Conservation (phyloP, 2,797 vertebrate genomes). For the Bovichtus variegatus region DNA sequence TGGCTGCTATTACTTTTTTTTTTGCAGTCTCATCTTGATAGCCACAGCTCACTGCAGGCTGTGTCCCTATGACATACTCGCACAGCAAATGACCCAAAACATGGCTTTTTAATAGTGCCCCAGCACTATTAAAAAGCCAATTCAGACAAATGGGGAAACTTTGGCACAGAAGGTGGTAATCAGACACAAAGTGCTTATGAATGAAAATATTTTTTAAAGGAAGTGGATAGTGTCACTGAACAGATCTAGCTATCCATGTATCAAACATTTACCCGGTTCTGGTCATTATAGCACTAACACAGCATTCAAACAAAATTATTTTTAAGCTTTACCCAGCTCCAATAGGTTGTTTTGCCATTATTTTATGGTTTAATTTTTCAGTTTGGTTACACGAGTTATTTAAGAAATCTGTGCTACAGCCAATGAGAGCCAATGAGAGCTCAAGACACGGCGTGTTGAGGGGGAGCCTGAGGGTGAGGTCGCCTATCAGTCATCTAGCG, state of each 20-base stretch:
- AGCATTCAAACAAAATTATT: not conserved
- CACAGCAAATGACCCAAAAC: conserved; percentile 73
- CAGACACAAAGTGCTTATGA: conserved; percentile 54
- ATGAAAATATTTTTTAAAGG: conserved; percentile 35
- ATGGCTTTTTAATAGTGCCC: conserved; percentile 4
- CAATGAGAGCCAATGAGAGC: no score
- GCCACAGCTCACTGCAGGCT: conserved; percentile 73
- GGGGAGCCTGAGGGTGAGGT: no score
- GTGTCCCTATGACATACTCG: conserved; percentile 66
- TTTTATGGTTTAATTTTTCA: not conserved
- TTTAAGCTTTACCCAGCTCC: not conserved
- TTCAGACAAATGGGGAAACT: conserved; percentile 69
- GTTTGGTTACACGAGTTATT: not conserved
- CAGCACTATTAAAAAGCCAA: conserved; percentile 66
- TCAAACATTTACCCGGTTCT: not conserved
- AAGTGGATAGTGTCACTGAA: not conserved
- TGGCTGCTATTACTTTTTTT: conserved; percentile 67
- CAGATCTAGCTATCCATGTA: conserved; percentile 4
- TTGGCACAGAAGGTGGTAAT: conserved; percentile 51
- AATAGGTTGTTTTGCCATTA: not conserved
- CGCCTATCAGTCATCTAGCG: no score
- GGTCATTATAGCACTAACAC: not conserved
- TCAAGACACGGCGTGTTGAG: no score
- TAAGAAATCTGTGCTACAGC: not conserved
- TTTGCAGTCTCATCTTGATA: conserved; percentile 73